Evolutionary conservation across 2,888 invertebrate species (phyloP).

Genomic region (Mesorhabditis belari): DNA sequence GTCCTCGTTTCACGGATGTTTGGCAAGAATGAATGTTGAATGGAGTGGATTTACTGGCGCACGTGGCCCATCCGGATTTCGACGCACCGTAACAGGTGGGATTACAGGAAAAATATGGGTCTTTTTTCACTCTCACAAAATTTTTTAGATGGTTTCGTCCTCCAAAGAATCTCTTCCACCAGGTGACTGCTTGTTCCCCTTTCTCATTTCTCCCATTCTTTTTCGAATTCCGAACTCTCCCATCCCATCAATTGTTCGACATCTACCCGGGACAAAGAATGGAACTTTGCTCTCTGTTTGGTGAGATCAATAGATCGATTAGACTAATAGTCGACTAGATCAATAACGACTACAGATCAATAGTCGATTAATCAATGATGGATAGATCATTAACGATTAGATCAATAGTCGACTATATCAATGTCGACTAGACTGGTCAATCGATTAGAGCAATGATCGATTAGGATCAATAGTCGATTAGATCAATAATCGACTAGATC

Average conservation of each 20-base stretch:
- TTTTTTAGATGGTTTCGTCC: conserved; percentile 29
- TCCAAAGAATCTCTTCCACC: too few relatives aligned
- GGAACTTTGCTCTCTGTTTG: conserved; percentile 40
- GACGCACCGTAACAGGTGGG: conserved; percentile 7
- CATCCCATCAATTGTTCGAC: conserved; percentile 18
- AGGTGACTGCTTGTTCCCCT: conserved; percentile 31
- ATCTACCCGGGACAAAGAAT: conserved; percentile 37
- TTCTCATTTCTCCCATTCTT: conserved; percentile 50
- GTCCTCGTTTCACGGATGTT: conserved; percentile 34
- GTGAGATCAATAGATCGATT: too few relatives aligned
- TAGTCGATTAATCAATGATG: too few relatives aligned
- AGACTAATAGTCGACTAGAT: too few relatives aligned
- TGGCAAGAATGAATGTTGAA: conserved; percentile 41
- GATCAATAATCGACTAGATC: too few relatives aligned
- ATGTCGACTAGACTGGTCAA: background rate
- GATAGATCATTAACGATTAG: too few relatives aligned
- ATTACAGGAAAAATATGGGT: background rate
- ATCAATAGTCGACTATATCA: too few relatives aligned
- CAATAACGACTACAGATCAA: too few relatives aligned
- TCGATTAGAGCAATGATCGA: too few relatives aligned
- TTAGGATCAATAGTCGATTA: too few relatives aligned
- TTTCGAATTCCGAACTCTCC: conserved; percentile 45
- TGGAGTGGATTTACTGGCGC: conserved; percentile 36
- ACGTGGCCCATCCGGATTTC: conserved; percentile 30
- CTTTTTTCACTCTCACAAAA: background rate